Evolutionary conservation across 2,113 vertebrate genomes (phyloP).

Genomic region (Bufo bufo): DNA sequence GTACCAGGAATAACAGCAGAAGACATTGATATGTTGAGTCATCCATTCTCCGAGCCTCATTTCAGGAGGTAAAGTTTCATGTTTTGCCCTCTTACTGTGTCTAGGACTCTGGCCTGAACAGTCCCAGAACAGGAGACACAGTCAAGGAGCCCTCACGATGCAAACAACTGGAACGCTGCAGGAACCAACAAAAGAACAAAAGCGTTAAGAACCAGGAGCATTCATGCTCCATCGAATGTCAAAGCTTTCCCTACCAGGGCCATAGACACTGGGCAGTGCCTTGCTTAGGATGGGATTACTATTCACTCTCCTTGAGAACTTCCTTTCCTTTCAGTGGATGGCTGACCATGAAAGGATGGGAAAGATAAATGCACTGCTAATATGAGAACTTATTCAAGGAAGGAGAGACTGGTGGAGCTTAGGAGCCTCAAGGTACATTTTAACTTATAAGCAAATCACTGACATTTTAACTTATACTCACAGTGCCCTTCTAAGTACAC

Average conservation of each 20-base stretch:
- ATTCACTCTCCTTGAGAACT: not conserved
- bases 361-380: not conserved
- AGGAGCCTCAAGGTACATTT: not conserved
- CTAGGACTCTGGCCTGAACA: not conserved
- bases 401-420: not conserved
- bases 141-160: not conserved
- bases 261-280: not conserved
- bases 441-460: not conserved
- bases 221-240: slow-evolving; percentile 40
- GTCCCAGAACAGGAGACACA: not conserved
- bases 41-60: not conserved
- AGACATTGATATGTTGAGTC: slow-evolving; percentile 27
- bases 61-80: slow-evolving; percentile 45
- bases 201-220: not conserved
- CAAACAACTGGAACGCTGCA: not conserved
- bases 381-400: not conserved
- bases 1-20: not conserved
- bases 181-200: slow-evolving; percentile 22
- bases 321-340: slow-evolving; percentile 34
- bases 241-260: slow-evolving; percentile 7
- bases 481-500: too few relatives aligned
- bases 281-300: slow-evolving; percentile 26
- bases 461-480: too few relatives aligned
- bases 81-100: slow-evolving; percentile 39
- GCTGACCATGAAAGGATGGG: not conserved